Percentiles rank a stretch among this genome's conserved stretches.
phyloP scores from a whole-genome alignment of 2,797 vertebrate species.

The Choloepus didactylus region DNA sequence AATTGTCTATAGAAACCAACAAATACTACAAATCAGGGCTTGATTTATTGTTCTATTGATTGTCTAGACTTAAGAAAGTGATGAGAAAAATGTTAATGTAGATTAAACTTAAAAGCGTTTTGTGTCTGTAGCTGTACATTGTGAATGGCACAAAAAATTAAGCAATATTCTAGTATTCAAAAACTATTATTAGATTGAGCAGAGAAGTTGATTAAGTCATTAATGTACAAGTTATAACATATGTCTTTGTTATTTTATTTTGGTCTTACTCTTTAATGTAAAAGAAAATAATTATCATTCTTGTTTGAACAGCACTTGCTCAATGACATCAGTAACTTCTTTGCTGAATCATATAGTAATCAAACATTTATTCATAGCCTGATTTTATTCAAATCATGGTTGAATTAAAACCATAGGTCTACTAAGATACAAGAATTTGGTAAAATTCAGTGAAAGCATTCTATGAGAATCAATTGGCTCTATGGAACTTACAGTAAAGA shows the following conservation, averaged over 20 bases:
- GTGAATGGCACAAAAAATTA: neutral
- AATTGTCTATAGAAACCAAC: neutral
- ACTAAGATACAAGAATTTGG: neutral
- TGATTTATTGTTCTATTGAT: neutral
- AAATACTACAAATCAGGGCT: neutral
- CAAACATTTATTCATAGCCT: neutral
- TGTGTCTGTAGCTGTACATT: neutral
- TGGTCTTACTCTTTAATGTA: neutral
- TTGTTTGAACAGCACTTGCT: neutral
- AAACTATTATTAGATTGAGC: neutral
- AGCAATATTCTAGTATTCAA: neutral
- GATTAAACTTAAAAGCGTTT: neutral
- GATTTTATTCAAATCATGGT: neutral
- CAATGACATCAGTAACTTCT: slow-evolving; percentile 19
- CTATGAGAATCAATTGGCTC: neutral
- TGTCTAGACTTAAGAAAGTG: neutral
- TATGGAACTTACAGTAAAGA: neutral
- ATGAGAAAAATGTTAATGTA: neutral
- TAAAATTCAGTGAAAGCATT: neutral
- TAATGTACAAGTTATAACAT: neutral
- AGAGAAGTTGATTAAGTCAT: neutral
- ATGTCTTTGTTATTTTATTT: neutral
- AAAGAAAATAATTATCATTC: neutral
- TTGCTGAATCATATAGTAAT: slow-evolving; percentile 10
- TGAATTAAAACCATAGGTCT: neutral